A percentile compares a stretch with the other conserved stretches of the same genome.
phyloP scores from a whole-genome alignment of 2,797 vertebrate genomes.

The Tarsius wallacei region DNA sequence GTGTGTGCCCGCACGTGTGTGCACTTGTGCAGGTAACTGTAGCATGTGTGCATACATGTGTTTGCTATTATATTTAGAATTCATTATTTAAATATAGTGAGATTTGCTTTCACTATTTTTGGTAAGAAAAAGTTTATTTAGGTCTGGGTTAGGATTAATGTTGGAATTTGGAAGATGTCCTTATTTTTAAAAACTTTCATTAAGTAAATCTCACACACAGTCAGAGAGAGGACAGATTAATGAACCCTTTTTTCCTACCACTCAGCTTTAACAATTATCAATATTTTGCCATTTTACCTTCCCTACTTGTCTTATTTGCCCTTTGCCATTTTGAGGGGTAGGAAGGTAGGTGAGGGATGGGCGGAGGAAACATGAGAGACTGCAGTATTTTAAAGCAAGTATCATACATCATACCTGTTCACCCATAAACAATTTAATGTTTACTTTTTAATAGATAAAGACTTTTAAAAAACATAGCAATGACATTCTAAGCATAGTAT shows the following conservation, averaged over 20 bases:
- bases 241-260: not conserved
- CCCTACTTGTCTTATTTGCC: not conserved
- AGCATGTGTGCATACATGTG: too few relatives aligned
- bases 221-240: not conserved
- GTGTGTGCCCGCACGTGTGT: not conserved
- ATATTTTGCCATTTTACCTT: not conserved
- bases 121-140: not conserved
- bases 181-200: not conserved
- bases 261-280: not conserved
- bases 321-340: not conserved
- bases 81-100: not conserved
- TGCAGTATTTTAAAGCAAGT: not conserved
- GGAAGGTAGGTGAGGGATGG: not conserved
- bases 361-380: not conserved
- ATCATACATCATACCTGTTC: not conserved
- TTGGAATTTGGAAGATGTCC: not conserved
- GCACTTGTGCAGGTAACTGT: too few relatives aligned
- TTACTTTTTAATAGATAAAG: not conserved
- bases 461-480: not conserved
- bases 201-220: not conserved
- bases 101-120: not conserved
- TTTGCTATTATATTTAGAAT: not conserved
- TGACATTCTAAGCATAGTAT: constrained; percentile 12
- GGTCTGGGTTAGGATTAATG: not conserved
- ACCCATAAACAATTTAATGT: not conserved